Conservation (phyloP, 2,797 vertebrate species). For the Hylomyscus alleni region DNA sequence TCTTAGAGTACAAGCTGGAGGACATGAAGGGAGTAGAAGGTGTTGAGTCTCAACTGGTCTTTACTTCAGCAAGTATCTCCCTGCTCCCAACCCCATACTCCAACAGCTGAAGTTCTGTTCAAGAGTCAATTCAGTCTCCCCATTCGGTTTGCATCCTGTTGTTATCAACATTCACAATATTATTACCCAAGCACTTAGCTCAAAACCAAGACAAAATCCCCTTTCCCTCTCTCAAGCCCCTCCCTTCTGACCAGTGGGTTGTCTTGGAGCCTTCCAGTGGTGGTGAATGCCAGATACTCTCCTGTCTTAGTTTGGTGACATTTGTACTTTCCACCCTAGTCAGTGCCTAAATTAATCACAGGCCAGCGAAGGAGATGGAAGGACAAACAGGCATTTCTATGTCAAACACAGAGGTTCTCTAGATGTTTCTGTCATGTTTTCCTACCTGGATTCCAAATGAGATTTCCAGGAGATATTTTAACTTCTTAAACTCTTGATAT, state of each 20-base stretch:
- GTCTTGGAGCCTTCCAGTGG: not conserved
- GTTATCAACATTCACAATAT: not conserved
- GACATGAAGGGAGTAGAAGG: not conserved
- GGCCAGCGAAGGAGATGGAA: not conserved
- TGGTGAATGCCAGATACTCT: not conserved
- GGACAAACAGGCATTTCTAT: not conserved
- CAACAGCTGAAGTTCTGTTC: not conserved
- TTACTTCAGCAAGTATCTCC: not conserved
- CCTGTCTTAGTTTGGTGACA: not conserved
- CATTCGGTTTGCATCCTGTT: not conserved
- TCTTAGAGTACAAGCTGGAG: not conserved
- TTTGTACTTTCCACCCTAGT: not conserved
- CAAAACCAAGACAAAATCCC: not conserved
- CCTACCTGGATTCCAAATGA: not conserved
- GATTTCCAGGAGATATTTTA: not conserved
- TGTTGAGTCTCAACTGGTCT: not conserved
- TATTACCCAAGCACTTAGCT: not conserved
- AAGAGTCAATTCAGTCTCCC: not conserved
- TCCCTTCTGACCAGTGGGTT: too few species aligned
- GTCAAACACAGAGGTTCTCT: not conserved
- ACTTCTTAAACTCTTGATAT: not conserved
- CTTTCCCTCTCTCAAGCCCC: not conserved
- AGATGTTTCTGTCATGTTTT: too few species aligned
- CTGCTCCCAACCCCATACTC: not conserved
- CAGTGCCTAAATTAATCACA: not conserved